Conservation (phyloP, 2,797 vertebrate genomes). For the Salarias fasciatus region DNA sequence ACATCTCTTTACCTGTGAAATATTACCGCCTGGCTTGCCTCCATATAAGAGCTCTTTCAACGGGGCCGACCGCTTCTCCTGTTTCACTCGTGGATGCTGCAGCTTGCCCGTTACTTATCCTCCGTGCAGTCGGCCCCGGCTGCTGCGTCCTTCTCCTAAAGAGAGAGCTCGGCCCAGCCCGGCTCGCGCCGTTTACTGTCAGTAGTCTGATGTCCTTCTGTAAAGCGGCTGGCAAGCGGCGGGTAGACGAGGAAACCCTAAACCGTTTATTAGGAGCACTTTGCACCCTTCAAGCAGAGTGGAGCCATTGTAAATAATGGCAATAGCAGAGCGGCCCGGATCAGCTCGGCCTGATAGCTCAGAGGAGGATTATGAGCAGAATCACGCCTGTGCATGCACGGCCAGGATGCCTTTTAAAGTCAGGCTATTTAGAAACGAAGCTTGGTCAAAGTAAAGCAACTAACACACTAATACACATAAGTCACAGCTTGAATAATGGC, state of each 20-base stretch:
- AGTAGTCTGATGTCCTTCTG: conserved; percentile 87
- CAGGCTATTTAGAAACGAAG: conserved; percentile 10
- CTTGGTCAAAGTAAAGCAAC: conserved; percentile 22
- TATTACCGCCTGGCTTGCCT: conserved; percentile 68
- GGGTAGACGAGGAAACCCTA: conserved; percentile 84
- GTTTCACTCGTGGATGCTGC: conserved; percentile 56
- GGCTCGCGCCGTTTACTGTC: conserved; percentile 78
- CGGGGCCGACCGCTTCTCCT: conserved; percentile 61
- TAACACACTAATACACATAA: too few species aligned
- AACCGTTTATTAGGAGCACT: conserved; percentile 85
- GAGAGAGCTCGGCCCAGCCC: neutral
- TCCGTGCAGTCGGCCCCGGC: conserved; percentile 24
- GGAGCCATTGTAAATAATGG: conserved; percentile 84
- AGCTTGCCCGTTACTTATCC: conserved; percentile 72
- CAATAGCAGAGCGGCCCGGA: conserved; percentile 63
- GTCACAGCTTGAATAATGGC: too few species aligned
- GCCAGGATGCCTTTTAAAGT: conserved; percentile 14
- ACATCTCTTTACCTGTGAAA: conserved; percentile 78
- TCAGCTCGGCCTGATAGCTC: conserved; percentile 51
- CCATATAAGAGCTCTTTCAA: conserved; percentile 60
- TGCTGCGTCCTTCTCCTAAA: neutral
- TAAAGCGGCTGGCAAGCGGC: conserved; percentile 63
- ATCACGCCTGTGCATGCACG: conserved; percentile 38
- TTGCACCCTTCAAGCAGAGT: conserved; percentile 82
- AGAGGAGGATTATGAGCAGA: conserved; percentile 39